These are phyloP conservation scores for Columbina picui DNA, from an alignment of 2,113 vertebrate genomes.

Conservation along the genomic window DNA sequence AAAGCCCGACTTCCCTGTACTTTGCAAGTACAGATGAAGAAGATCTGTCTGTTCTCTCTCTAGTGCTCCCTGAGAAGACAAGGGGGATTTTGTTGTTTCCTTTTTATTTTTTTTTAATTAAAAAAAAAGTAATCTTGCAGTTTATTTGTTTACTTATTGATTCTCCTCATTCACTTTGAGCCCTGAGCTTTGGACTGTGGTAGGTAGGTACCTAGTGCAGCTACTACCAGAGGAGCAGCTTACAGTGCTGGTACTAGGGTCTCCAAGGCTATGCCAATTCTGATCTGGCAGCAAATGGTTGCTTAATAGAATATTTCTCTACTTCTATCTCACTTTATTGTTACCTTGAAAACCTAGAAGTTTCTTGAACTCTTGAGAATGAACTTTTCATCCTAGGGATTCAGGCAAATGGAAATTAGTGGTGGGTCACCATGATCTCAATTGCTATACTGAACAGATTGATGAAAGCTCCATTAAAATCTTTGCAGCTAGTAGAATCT, in stretches of 20 bases:
- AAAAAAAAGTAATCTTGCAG: background rate
- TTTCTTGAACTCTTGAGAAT: background rate
- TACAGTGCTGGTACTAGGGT: background rate
- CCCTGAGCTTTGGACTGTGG: background rate
- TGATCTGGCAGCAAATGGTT: background rate
- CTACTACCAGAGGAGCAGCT: background rate
- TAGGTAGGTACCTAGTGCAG: background rate
- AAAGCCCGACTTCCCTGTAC: background rate
- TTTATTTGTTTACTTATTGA: background rate
- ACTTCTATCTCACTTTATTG: background rate
- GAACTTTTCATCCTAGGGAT: background rate
- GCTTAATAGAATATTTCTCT: background rate
- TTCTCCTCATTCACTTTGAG: background rate
- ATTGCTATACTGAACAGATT: background rate
- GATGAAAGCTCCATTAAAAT: background rate
- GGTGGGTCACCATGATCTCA: background rate
- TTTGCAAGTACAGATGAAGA: background rate
- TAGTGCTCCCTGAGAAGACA: background rate
- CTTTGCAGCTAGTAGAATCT: background rate
- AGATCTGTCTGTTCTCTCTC: background rate
- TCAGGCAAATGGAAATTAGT: background rate
- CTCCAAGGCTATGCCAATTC: background rate
- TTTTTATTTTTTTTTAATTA: background rate
- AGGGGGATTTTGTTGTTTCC: background rate
- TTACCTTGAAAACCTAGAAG: background rate